These are phyloP conservation scores for Pelvicachromis taeniatus DNA, from an alignment of 2,113 vertebrate genomes.

Conservation along the genomic window DNA sequence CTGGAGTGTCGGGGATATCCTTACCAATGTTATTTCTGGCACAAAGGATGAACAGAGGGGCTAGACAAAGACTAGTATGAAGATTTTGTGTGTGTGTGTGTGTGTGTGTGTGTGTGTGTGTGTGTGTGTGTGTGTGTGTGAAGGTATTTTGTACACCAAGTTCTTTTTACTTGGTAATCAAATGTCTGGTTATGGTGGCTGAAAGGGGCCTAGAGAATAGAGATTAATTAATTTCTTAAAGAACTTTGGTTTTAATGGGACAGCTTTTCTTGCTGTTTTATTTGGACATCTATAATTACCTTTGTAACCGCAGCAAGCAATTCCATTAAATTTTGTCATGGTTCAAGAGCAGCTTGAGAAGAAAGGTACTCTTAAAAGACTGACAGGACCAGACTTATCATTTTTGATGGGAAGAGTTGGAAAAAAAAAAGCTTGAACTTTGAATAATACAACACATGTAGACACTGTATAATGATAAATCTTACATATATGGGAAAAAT, in stretches of 20 bases:
- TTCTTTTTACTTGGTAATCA: conserved; percentile 4
- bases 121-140: background rate
- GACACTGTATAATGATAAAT: background rate
- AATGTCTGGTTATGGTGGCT: background rate
- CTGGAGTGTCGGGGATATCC: background rate
- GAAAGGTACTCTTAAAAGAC: conserved; percentile 10
- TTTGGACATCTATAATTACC: conserved; percentile 56
- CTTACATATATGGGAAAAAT: background rate
- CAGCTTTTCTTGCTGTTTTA: conserved; percentile 36
- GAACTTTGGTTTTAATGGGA: conserved; percentile 47
- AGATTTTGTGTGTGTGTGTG: accelerated
- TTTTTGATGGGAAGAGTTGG: background rate
- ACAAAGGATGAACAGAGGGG: background rate
- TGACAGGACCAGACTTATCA: background rate
- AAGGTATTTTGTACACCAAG: background rate
- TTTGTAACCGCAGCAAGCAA: conserved; percentile 2
- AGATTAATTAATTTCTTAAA: conserved; percentile 53
- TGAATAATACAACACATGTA: background rate
- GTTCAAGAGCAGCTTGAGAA: conserved; percentile 31
- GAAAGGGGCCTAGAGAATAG: conserved; percentile 1
- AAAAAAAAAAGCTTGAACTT: background rate
- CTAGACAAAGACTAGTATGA: background rate
- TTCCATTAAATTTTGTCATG: conserved; percentile 41
- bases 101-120: too few species aligned
- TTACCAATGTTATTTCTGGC: background rate